These are phyloP conservation scores for Listronotus oregonensis DNA, from an alignment of 1,140 invertebrate species.

Conservation along the genomic window DNA sequence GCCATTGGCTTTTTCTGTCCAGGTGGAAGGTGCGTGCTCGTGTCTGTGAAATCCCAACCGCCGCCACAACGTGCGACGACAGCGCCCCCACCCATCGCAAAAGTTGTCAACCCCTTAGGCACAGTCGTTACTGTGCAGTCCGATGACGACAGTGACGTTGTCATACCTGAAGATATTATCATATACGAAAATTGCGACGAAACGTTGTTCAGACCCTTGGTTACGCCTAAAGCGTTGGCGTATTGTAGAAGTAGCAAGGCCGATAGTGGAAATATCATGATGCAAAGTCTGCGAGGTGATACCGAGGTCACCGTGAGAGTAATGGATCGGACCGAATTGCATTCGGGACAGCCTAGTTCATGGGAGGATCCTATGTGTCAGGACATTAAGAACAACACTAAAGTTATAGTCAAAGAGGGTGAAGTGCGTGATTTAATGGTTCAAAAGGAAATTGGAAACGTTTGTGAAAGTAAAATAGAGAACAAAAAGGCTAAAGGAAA, in stretches of 20 bases:
- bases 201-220: slow-evolving; percentile 64
- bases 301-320: slow-evolving; percentile 48
- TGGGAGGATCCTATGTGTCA: slow-evolving; percentile 23
- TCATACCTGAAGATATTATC: slow-evolving; percentile 54
- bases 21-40: slow-evolving; percentile 67
- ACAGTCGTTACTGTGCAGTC: slow-evolving; percentile 68
- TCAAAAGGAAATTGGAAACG: background rate
- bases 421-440: slow-evolving; percentile 22
- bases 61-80: slow-evolving; percentile 38
- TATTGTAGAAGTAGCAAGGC: slow-evolving; percentile 34
- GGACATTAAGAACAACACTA: slow-evolving; percentile 26
- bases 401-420: slow-evolving; percentile 24
- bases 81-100: slow-evolving; percentile 60
- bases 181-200: slow-evolving; percentile 69
- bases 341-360: slow-evolving; percentile 2
- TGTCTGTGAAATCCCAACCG: slow-evolving; percentile 50
- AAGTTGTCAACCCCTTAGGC: slow-evolving; percentile 74
- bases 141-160: slow-evolving; percentile 61
- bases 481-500: background rate
- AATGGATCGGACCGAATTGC: slow-evolving; percentile 23
- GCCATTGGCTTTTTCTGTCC: slow-evolving; percentile 76
- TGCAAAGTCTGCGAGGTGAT: slow-evolving; percentile 41
- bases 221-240: slow-evolving; percentile 52
- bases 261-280: slow-evolving; percentile 41
- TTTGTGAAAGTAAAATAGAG: background rate